Conservation (phyloP, 2,797 vertebrate genomes). For the Mus spretus region DNA sequence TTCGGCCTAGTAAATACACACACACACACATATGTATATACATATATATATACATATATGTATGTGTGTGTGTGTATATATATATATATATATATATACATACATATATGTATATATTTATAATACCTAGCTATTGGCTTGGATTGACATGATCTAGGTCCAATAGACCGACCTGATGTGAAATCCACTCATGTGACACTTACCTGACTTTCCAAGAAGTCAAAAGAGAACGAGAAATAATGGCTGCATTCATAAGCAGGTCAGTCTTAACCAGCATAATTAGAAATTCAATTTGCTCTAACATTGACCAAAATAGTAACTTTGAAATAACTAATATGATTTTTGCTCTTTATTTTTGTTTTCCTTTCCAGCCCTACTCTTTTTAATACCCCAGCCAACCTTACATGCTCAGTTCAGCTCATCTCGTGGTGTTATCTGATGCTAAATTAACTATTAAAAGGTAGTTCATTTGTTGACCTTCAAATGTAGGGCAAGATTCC, state of each 20-base stretch:
- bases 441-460: not conserved
- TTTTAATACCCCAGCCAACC: not conserved
- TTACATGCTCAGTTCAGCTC: not conserved
- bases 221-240: not conserved
- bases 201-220: not conserved
- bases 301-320: not conserved
- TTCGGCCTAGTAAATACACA: not conserved
- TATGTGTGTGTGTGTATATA: too few relatives aligned
- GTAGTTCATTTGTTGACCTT: not conserved
- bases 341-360: not conserved
- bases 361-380: not conserved
- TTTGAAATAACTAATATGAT: not conserved
- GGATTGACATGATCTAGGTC: not conserved
- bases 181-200: not conserved
- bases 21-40: not conserved
- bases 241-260: not conserved
- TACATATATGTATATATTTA: too few relatives aligned
- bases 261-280: not conserved
- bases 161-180: not conserved
- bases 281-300: not conserved
- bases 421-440: not conserved
- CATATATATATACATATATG: too few relatives aligned
- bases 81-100: not conserved
- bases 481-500: not conserved
- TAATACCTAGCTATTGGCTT: not conserved